A percentile compares a stretch with the other conserved stretches of the same genome.
Evolutionary conservation across 2,113 vertebrate species (phyloP).

Genomic region (Barnardius zonarius): DNA sequence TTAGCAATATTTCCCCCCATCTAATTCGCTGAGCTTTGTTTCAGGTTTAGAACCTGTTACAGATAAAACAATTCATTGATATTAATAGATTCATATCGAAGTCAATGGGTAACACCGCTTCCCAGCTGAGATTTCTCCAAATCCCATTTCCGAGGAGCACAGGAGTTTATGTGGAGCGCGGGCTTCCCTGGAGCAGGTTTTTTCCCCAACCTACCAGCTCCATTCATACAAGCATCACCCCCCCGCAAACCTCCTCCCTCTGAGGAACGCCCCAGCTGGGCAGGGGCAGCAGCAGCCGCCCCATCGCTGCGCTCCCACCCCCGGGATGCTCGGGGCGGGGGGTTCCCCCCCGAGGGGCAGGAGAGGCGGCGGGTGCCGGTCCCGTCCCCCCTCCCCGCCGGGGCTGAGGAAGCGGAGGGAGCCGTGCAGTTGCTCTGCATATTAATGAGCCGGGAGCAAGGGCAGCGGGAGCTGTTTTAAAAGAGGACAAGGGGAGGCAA

Average conservation of each 20-base stretch:
- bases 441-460: constrained; percentile 86
- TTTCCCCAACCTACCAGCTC: background rate
- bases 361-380: background rate
- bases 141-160: background rate
- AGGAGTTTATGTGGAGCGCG: background rate
- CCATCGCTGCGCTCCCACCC: background rate
- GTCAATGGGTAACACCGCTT: background rate
- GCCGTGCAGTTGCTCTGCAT: constrained; percentile 88
- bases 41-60: background rate
- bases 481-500: constrained; percentile 74
- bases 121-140: background rate
- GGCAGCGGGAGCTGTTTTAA: constrained; percentile 84
- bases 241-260: background rate
- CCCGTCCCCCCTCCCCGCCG: background rate
- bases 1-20: background rate
- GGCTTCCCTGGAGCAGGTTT: background rate
- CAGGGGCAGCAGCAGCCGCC: background rate
- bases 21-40: background rate
- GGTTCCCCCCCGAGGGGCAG: background rate
- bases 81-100: background rate
- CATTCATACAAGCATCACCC: background rate
- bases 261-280: background rate
- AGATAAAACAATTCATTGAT: background rate
- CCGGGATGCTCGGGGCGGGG: background rate
- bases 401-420: constrained; percentile 79